phyloP scores from a whole-genome alignment of 2,113 vertebrate genomes.

The Anoplopoma fimbria region DNA sequence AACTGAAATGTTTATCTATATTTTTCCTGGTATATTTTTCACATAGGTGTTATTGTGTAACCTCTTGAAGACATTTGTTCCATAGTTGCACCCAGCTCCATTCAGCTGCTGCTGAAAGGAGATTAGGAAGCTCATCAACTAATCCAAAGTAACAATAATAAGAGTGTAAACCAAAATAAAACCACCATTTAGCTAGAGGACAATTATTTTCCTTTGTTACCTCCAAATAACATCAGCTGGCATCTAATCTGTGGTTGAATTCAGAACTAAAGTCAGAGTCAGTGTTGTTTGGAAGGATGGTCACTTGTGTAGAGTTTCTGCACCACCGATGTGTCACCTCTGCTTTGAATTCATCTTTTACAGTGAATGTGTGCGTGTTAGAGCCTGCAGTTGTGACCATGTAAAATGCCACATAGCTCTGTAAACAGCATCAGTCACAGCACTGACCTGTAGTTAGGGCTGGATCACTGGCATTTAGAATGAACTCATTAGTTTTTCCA shows the following conservation, averaged over 20 bases:
- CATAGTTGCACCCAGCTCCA: not conserved
- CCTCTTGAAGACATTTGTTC: not conserved
- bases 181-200: not conserved
- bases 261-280: not conserved
- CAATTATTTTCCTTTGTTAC: not conserved
- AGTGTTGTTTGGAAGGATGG: not conserved
- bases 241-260: not conserved
- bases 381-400: conserved; percentile 5
- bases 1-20: not conserved
- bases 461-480: conserved; percentile 15
- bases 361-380: not conserved
- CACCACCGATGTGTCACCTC: not conserved
- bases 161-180: not conserved
- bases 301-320: not conserved
- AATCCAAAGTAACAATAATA: not conserved
- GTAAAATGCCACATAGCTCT: conserved; percentile 20
- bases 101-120: not conserved
- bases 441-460: not conserved
- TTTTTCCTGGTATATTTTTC: not conserved
- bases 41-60: not conserved
- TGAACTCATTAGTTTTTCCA: not conserved
- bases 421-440: not conserved
- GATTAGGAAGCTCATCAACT: not conserved
- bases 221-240: not conserved
- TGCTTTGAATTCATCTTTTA: conserved; percentile 7